phyloP scores from a whole-genome alignment of 2,888 invertebrate genomes.

The Hydraecia micacea region DNA sequence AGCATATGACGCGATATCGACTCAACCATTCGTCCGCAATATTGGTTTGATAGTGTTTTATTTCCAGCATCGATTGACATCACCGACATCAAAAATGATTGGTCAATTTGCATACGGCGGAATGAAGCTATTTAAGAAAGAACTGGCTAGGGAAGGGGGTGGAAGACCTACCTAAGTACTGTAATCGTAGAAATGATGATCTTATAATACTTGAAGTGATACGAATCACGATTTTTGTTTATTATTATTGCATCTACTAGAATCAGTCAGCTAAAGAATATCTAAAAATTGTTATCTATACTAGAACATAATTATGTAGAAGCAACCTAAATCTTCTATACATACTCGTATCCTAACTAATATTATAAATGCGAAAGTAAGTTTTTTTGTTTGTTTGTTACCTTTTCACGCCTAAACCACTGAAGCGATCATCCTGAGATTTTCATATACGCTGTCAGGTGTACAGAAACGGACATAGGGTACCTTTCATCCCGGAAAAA shows the following conservation, averaged over 20 bases:
- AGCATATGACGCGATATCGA: constrained; percentile 54
- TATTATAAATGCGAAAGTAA: too few relatives aligned
- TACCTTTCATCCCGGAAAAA: too few relatives aligned
- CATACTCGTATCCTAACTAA: too few relatives aligned
- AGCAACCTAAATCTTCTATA: too few relatives aligned
- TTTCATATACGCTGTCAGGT: too few relatives aligned
- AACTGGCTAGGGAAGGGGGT: background rate
- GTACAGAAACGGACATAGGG: too few relatives aligned
- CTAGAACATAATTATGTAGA: background rate
- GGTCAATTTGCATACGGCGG: constrained; percentile 45
- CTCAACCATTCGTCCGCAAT: constrained; percentile 57
- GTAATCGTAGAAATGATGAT: background rate
- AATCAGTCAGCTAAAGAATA: background rate
- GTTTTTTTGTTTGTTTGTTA: too few relatives aligned
- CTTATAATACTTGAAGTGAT: background rate
- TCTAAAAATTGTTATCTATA: background rate
- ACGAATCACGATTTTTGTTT: background rate
- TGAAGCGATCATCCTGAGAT: too few relatives aligned
- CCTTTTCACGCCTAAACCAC: too few relatives aligned
- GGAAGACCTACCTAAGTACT: background rate
- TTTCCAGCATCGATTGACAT: constrained; percentile 55
- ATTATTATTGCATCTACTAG: background rate
- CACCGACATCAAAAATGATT: constrained; percentile 53
- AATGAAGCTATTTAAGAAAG: constrained; percentile 48
- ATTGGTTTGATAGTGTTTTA: constrained; percentile 64